Base-by-base conservation (phyloP, 37 sponge, comb jelly and placozoan species). In the Amphimedon queenslandica region DNA sequence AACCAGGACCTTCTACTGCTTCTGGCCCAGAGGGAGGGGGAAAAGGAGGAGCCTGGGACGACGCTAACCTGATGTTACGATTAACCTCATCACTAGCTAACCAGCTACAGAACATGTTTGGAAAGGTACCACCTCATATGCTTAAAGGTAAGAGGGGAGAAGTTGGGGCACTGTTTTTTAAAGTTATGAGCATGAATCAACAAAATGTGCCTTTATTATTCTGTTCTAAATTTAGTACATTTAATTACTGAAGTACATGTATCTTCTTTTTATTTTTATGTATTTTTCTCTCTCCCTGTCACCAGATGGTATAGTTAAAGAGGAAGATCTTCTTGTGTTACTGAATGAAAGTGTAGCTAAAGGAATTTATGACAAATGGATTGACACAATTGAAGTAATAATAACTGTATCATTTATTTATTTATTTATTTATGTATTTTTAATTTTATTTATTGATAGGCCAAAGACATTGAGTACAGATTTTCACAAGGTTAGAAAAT, bases 71-170 rank as follows among this genome's bases (percentile, higher is more conserved):
- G 30, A 67, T 74, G 13, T 33, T 90, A 76, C 75, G 29, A 33
- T 69, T 90, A 41, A 57, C 81, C 2, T 40, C 61, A 1, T 76
- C 84, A 21, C 69, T 90, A 3, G 90, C 85, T 0, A 29, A 35
- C 20, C 77, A 80, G 40, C 74, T 90, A 47, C 85, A 90, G 57
- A 34, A 66, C 5, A 25, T 84, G 73, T 90, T 73, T 90, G 90
- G 90, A 0, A n/a, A n/a, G 87, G 80, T 86, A 55, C 25, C 18
- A 11, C 28, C 28, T 25, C 28, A n/a, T n/a, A 60, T n/a, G 27
- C n/a, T n/a, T n/a, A n/a, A n/a, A n/a, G n/a, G n/a, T n/a, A n/a
- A n/a, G n/a, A n/a, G n/a, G n/a, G n/a, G n/a, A n/a, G n/a, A n/a
- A n/a, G n/a, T n/a, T n/a, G n/a, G n/a, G n/a, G n/a, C n/a, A n/a